Evolutionary conservation across 2,113 vertebrate species (phyloP).

Genomic region (Guaruba guarouba): DNA sequence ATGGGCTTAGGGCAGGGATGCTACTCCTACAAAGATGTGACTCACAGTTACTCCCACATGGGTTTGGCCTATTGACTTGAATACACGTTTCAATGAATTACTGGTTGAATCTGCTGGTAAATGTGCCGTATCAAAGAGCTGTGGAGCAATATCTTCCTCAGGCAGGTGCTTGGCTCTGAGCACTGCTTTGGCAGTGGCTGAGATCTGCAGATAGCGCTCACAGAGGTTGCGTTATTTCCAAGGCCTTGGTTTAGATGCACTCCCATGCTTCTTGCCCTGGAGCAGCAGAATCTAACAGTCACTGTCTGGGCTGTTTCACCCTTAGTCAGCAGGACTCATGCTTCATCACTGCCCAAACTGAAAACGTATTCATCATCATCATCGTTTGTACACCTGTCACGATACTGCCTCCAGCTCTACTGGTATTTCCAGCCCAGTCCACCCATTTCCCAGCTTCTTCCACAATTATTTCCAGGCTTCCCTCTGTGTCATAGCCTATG

Average conservation of each 20-base stretch:
- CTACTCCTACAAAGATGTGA: not conserved
- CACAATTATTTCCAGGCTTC: not conserved
- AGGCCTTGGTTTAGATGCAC: not conserved
- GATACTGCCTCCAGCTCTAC: not conserved
- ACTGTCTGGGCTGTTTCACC: not conserved
- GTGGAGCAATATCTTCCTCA: slow-evolving; percentile 7
- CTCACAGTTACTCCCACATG: not conserved
- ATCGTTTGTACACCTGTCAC: not conserved
- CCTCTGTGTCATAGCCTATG: not conserved
- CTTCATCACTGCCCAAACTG: not conserved
- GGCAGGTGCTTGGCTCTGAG: not conserved
- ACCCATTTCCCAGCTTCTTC: not conserved
- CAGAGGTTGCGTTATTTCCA: not conserved
- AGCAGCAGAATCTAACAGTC: slow-evolving; percentile 7
- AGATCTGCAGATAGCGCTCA: not conserved
- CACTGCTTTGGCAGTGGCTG: not conserved
- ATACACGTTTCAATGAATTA: not conserved
- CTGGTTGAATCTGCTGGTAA: slow-evolving; percentile 21
- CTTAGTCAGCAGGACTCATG: slow-evolving; percentile 6
- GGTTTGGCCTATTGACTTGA: not conserved
- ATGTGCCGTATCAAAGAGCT: not conserved
- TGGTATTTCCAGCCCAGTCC: slow-evolving; percentile 10
- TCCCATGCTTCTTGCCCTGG: not conserved
- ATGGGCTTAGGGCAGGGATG: not conserved
- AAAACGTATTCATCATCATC: not conserved